phyloP scores from a whole-genome alignment of 1,140 invertebrate species.

The Pseudobourletiella spinata region DNA sequence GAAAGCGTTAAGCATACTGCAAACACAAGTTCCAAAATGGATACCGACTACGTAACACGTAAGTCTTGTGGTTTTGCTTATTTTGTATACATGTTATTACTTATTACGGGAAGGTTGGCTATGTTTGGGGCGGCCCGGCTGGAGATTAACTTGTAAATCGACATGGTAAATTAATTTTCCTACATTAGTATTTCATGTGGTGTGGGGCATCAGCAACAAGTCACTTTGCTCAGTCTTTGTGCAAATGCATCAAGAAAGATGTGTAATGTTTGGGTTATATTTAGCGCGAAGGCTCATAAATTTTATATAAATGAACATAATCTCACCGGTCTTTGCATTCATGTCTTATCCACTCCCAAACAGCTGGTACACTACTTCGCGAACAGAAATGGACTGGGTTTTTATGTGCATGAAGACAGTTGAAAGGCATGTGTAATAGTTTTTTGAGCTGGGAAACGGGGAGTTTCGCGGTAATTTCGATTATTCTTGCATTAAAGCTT shows the following conservation, averaged over 20 bases:
- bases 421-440: no score
- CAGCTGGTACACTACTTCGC: constrained; percentile 95
- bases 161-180: background rate
- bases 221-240: constrained; percentile 90
- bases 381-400: constrained; percentile 94
- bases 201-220: constrained; percentile 89
- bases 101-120: background rate
- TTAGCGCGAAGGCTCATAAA: constrained; percentile 86
- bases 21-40: constrained; percentile 38
- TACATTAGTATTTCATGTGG: constrained; percentile 5
- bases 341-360: constrained; percentile 94
- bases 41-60: constrained; percentile 45
- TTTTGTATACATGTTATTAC: no score
- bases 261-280: no score
- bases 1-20: background rate
- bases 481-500: no score
- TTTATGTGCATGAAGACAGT: constrained; percentile 96
- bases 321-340: constrained; percentile 89
- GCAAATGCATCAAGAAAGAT: no score
- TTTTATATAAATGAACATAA: constrained; percentile 99
- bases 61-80: constrained; percentile 28
- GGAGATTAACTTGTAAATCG: background rate
- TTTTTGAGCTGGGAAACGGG: no score
- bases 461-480: no score
- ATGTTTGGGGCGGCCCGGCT: background rate